Base-by-base conservation (phyloP, 2,113 vertebrate species). In the Picathartes gymnocephalus region DNA sequence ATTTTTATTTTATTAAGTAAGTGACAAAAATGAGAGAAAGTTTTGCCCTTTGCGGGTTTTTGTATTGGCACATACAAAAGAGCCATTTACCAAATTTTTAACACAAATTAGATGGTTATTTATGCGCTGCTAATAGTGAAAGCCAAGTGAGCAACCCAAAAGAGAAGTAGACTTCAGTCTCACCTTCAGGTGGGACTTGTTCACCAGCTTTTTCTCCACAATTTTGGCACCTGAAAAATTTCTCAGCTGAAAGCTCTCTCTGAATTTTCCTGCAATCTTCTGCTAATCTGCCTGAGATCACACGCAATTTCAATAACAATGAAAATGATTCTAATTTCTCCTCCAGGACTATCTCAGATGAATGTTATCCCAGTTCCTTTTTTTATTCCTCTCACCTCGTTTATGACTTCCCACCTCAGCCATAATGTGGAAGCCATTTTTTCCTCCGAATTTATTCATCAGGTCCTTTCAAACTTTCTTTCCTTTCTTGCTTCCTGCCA, bases 291-390 rank as follows among this genome's bases (percentile, higher is more conserved):
- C 28, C 90, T 95, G 93, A 96, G 73, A 86, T 97, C 82, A 74
- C 69, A 95, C 60, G 89, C 95, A 97, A 96, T 95, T 68, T 76
- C 93, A 97, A 88, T 95, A 85, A 96, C 95, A 94, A 95, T 95
- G 90, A 44, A 96, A 96, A 73, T 84, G 20, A 92, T 94, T 96
- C 83, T 91, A 42, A 88, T 84, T 93, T 93, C 13, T 4, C 58
- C 77, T 96, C 54, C 71, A 64, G 77, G 70, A 88, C 70, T 88
- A 44, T 33, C 64, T 73, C 39, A 48, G 7, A 85, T 96, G 96
- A 94, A 69, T 77, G 50, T 89, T 81, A 61, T 76, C 91, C 93
- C 33, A 4, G 71, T 66, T 85, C 73, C 89, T 83, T 51, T 94
- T 94, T 86, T 88, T 76, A 74, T 94, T 95, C 85, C 37, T 79